Evolutionary conservation across 2,888 invertebrate species (phyloP), one percentile per base, ranked within the genome.

Genomic region (Platynereis dumerilii): DNA sequence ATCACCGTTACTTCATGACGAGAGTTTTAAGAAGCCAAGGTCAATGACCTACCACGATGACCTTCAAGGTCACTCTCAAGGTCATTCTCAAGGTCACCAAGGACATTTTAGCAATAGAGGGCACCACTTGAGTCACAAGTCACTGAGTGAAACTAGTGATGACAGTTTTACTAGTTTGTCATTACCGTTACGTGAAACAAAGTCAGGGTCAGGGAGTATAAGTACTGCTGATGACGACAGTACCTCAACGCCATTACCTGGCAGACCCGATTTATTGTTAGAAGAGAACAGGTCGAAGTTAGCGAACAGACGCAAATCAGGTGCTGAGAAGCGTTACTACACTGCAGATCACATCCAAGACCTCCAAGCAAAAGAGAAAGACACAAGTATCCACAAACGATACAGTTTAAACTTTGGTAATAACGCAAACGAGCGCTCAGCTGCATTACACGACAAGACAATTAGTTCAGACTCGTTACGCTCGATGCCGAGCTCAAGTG

Each of bases 271-370:
- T 34, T 39, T 68, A 62, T 42, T 68, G 66, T 27, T 69, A 59
- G 79, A 78, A 39, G 79, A 78, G 57, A 75, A 73, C 57, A 74
- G 72, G 62, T 72, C 72, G 53, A 79, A 80, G 65, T 69, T 78
- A 27, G 80, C 80, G 84, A 76, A 78, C 69, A 70, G 80, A 58
- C 73, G 80, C 24, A 28, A 66, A 7, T 59, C 77, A 3, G 72
- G 80, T 55, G 74, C 75, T 20, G 81, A 81, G 70, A 86, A 86
- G 76, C 83, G 90, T 68, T 89, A 89, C 81, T 87, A 89, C 80
- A 90, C 90, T 5, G 89, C 90, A 5, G 89, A 90, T 70, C 87
- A 88, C 67, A 88, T 90, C 72, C 90, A 90, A 78, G 88, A 89
- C 77, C 86, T 89, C 62, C 69, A 75, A 60, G 72, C 69, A 26